Evolutionary conservation across 2,888 invertebrate species (phyloP), one percentile per base, ranked within the genome.

Genomic region (Apeira syringaria): DNA sequence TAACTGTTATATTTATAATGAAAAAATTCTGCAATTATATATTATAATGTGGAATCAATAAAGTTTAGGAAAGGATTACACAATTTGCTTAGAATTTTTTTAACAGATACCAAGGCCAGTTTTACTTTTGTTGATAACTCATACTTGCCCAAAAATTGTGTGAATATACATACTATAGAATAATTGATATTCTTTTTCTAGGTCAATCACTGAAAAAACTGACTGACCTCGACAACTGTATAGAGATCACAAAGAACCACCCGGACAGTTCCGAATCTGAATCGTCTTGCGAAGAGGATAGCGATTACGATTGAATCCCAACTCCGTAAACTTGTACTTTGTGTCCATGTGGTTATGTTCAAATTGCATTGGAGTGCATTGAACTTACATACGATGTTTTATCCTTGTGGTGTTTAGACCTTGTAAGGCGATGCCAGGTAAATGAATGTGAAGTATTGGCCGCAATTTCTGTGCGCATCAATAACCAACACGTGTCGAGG

Each of bases 181-280:
- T 15, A 15, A 15, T 3, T 15, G 2, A 4, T 15, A 15, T 15
- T 15, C 3, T 15, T 15, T 15, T 15, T 15, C 15, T 70, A 90
- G 90, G 90, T 26, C 77, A 82, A 56, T 90, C 90, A 13, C 57
- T 90, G 15, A 86, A 80, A 69, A 82, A 83, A 68, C 75, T 90
- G 72, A 90, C 88, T 1, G 90, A 90, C 52, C 74, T 85, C 25
- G 90, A 90, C 64, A 89, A 90, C 71, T 90, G 90, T 62, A 85
- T 90, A 36, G 90, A 90, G 61, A 90, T 90, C 51, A 90, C 90
- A 0, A 90, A 90, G 70, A 86, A 87, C 54, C 89, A 90, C 49
- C 71, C 86, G 0, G 89, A 90, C 64, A 86, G 86, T 56, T 89
- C 90, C 3, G 88, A 89, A 20, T 86, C 88, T 0, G 89, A 89